These are phyloP conservation scores for Lutjanus campechanus DNA, from an alignment of 2,797 vertebrate genomes.

Conservation along the genomic window DNA sequence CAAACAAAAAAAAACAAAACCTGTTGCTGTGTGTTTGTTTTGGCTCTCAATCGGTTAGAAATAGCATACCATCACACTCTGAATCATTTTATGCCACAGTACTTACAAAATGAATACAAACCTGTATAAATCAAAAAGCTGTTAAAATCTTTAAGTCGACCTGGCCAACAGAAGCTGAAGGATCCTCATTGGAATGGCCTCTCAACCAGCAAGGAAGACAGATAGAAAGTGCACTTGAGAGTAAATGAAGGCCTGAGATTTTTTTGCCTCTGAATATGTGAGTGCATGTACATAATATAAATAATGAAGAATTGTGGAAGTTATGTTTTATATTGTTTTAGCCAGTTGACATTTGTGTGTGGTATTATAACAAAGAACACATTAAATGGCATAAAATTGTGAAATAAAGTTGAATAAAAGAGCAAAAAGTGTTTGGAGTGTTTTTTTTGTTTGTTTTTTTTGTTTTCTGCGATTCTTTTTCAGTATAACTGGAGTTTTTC, in stretches of 20 bases:
- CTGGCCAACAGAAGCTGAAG: constrained; percentile 44
- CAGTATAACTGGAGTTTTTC: not conserved
- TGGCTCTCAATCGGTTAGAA: not conserved
- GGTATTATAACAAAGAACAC: constrained; percentile 80
- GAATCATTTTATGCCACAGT: constrained; percentile 19
- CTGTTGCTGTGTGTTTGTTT: constrained; percentile 25
- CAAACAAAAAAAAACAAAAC: not conserved
- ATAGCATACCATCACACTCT: not conserved
- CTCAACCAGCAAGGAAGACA: constrained; percentile 52
- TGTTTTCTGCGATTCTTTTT: not conserved
- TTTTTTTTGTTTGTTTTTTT: no score
- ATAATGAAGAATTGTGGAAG: constrained; percentile 81
- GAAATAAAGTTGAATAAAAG: constrained; percentile 80
- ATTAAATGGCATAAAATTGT: constrained; percentile 81
- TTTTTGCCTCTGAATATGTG: constrained; percentile 72
- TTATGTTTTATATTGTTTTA: constrained; percentile 88
- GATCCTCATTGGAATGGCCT: constrained; percentile 70
- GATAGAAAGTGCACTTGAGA: constrained; percentile 69
- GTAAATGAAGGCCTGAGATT: constrained; percentile 55
- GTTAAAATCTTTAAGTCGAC: constrained; percentile 12
- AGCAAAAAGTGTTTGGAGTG: not conserved
- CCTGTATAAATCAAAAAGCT: constrained; percentile 20
- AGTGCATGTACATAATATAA: constrained; percentile 86
- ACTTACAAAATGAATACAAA: constrained; percentile 10
- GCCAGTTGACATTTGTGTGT: constrained; percentile 84